Base-by-base conservation (phyloP, 2,113 vertebrate species). In the Gila orcuttii region DNA sequence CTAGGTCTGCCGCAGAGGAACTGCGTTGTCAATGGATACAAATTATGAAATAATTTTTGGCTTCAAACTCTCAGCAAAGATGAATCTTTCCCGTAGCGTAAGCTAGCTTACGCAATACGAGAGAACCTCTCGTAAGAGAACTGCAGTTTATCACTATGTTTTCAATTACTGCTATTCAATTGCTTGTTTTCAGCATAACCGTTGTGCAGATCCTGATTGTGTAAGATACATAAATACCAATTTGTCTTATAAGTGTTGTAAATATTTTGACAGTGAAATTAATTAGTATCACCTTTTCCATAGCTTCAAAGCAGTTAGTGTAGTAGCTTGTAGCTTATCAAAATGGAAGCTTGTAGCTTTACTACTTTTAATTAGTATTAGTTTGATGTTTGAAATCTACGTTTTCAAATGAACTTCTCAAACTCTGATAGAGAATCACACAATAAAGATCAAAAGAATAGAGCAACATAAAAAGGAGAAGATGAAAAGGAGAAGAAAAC, bases 401-500 rank as follows among this genome's bases (percentile, higher is more conserved):
- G 33, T 17, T 69, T 31, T 55, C 6, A 50, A 82, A 50, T 33
- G 21, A 36, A 66, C n/a, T 13, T 39, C 36, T 80, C 39, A 15
- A 66, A 68, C 28, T 82, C 42, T 55, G 19, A 17, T 19, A 21
- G 62, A 81, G 25, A 82, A 36, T 31, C 15, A 33, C 25, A 81
- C 13, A 50, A 69, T 52, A n/a, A 52, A 69, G 60, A 81, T 50
- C 59, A 42, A 36, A 74, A 45, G 25, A 59, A n/a, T 23, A 45
- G 45, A 45, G 21, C 45, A 31, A 71, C 59, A 55, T 83, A 64
- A 57, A 57, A 36, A 83, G 52, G 25, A 57, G 8, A 28, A 69
- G 50, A 81, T 69, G 45, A 82, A 82, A 82, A 47, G 47, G 42
- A 42, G 36, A 74, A 76, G 45, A 77, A 71, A 83, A 39, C 33